phyloP scores from a whole-genome alignment of 35 echinoderm and acorn worm genomes.

The Heliocidaris tuberculata region DNA sequence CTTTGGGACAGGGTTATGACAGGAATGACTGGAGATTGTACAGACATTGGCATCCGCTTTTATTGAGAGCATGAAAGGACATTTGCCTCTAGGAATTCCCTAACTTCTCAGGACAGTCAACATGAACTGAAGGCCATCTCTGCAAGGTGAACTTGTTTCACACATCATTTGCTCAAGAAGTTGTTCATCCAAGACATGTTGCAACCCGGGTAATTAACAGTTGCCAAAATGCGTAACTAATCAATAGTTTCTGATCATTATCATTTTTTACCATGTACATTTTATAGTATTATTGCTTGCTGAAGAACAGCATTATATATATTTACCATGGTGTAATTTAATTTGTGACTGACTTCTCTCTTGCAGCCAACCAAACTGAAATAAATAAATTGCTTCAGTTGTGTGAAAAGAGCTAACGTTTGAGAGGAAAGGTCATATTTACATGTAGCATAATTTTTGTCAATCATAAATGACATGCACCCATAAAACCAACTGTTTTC shows the following conservation, averaged over 20 bases:
- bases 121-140: background rate
- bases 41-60: background rate
- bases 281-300: too few species aligned
- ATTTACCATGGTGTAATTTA: too few species aligned
- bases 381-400: too few species aligned
- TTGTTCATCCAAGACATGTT: background rate
- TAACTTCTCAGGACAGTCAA: background rate
- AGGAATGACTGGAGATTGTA: background rate
- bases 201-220: background rate
- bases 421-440: too few species aligned
- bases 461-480: too few species aligned
- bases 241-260: background rate
- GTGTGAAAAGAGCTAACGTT: too few species aligned
- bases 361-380: too few species aligned
- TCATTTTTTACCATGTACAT: background rate
- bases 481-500: too few species aligned
- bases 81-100: background rate
- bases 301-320: too few species aligned
- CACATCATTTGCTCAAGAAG: background rate
- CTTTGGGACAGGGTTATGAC: conserved; percentile 63
- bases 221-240: background rate
- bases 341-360: too few species aligned
- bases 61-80: background rate
- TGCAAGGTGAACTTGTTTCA: background rate
- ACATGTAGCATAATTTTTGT: too few species aligned